Conservation (phyloP, 2,113 vertebrate genomes). For the Asarcornis scutulata region DNA sequence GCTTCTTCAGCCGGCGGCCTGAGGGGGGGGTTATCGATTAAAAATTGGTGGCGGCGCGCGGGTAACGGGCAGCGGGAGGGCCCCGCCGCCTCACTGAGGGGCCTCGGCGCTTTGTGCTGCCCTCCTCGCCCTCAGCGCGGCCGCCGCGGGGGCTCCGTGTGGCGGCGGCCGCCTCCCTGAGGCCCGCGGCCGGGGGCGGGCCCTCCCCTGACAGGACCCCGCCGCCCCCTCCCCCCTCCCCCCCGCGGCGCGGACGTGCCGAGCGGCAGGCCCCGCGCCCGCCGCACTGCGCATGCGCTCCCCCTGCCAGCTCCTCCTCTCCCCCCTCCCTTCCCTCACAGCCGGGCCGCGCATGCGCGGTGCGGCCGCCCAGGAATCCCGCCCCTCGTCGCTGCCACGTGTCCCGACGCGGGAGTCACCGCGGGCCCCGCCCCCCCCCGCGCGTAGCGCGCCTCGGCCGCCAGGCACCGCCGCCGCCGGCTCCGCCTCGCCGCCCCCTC, state of each 20-base stretch:
- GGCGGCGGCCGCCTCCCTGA: not conserved
- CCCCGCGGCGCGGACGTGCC: not conserved
- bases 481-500: not conserved
- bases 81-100: no score
- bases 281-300: not conserved
- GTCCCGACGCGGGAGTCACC: slow-evolving; percentile 27
- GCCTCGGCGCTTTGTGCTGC: no score
- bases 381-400: slow-evolving; percentile 44
- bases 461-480: not conserved
- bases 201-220: not conserved
- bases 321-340: not conserved
- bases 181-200: no score
- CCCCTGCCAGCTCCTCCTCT: no score
- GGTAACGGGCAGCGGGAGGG: no score
- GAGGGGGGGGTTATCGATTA: no score
- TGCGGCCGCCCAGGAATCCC: not conserved
- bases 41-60: no score
- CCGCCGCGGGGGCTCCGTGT: no score
- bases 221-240: not conserved
- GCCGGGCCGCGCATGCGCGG: not conserved
- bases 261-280: not conserved
- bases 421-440: not conserved
- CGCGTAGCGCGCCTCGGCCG: not conserved
- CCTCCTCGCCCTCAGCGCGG: no score
- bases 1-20: no score